Percentiles rank a stretch among this genome's conserved stretches.
phyloP scores from a whole-genome alignment of 2,797 vertebrate species.

The Loris lydekkerianus region DNA sequence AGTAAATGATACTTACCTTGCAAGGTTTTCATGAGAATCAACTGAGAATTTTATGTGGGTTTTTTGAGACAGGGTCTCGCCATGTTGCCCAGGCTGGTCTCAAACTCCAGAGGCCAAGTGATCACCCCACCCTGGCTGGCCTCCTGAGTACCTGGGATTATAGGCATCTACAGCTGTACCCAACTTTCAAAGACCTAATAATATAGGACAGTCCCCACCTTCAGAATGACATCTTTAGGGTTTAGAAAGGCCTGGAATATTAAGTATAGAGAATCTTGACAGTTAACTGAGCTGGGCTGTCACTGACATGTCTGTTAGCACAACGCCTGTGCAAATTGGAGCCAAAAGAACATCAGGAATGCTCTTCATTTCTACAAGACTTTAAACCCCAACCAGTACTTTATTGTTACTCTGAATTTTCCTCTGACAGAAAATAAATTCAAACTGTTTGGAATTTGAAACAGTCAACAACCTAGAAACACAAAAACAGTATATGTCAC shows the following conservation, averaged over 20 bases:
- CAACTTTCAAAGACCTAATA: background rate
- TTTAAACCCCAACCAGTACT: background rate
- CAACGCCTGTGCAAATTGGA: background rate
- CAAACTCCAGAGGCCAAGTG: background rate
- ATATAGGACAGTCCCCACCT: background rate
- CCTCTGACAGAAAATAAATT: slow-evolving; percentile 63
- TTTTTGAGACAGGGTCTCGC: background rate
- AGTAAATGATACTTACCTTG: background rate
- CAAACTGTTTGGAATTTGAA: slow-evolving; percentile 55
- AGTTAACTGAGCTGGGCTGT: background rate
- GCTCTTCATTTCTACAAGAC: background rate
- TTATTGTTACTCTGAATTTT: slow-evolving; percentile 34
- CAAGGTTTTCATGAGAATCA: background rate
- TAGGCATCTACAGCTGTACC: background rate
- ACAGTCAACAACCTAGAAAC: background rate
- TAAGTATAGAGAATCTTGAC: background rate
- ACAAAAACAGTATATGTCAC: background rate
- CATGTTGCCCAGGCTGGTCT: background rate
- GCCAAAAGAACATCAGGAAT: background rate
- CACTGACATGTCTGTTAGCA: background rate
- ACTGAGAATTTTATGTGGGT: background rate
- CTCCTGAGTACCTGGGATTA: background rate
- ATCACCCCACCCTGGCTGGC: background rate
- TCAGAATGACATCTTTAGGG: background rate
- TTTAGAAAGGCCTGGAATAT: background rate